phyloP scores from a whole-genome alignment of 2,113 vertebrate species.

The Haemorhous mexicanus region DNA sequence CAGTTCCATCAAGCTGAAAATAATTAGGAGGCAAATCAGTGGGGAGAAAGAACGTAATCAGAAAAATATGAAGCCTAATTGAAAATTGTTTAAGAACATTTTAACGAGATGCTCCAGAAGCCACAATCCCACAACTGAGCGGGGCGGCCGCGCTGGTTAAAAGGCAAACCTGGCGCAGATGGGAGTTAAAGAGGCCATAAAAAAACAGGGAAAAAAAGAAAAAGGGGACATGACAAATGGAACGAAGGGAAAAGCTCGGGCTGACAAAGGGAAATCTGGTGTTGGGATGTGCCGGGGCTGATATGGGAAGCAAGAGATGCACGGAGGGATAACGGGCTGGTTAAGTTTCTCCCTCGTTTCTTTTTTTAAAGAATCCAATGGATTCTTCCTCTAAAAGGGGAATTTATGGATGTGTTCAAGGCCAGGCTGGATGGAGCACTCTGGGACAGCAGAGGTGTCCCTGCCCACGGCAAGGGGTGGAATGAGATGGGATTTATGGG shows the following conservation, averaged over 20 bases:
- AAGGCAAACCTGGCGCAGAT: conserved; percentile 39
- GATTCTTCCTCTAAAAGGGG: background rate
- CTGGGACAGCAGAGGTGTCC: fast-evolving
- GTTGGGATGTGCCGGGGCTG: background rate
- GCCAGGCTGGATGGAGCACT: background rate
- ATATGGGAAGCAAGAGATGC: background rate
- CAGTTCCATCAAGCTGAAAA: conserved; percentile 33
- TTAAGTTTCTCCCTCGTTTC: background rate
- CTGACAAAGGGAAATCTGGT: background rate
- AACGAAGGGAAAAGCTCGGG: background rate
- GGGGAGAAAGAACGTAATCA: conserved; percentile 41
- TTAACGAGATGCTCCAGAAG: conserved; percentile 60
- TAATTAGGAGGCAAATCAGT: conserved; percentile 24
- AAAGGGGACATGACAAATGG: background rate
- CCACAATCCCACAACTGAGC: conserved; percentile 59
- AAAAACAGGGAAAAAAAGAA: background rate
- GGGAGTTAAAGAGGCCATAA: background rate
- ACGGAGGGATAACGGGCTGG: background rate
- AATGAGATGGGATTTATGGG: background rate
- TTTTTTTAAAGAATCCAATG: background rate
- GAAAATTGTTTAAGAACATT: conserved; percentile 62
- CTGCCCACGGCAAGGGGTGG: background rate
- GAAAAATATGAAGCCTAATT: conserved; percentile 62
- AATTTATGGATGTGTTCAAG: background rate
- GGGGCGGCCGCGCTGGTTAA: background rate